A percentile compares a stretch with the other conserved stretches of the same genome.
Conservation (phyloP, 2,113 vertebrate genomes). For the Ctenomys sociabilis region DNA sequence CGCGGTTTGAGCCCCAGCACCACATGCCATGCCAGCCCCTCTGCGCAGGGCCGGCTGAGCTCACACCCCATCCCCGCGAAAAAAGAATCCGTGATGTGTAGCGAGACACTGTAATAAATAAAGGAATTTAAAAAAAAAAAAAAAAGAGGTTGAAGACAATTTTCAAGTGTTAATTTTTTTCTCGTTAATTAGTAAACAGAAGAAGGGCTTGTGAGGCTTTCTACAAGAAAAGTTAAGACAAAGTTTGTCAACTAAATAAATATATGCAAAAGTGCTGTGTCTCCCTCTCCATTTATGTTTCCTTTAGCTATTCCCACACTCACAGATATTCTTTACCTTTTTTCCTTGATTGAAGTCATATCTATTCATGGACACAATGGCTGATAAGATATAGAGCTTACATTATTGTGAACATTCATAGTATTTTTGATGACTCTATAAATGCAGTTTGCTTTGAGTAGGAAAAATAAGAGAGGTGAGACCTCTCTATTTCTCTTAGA, state of each 20-base stretch:
- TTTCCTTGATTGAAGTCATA: slow-evolving; percentile 78
- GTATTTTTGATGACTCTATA: slow-evolving; percentile 39
- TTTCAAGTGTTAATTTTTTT: slow-evolving; percentile 33
- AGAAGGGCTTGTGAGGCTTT: slow-evolving; percentile 27
- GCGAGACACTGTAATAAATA: too few relatives aligned
- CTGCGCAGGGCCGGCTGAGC: too few relatives aligned
- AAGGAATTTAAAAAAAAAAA: too few relatives aligned
- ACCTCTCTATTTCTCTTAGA: slow-evolving; percentile 49
- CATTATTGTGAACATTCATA: neutral
- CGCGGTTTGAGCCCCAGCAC: too few relatives aligned
- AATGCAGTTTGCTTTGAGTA: slow-evolving; percentile 73
- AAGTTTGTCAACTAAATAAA: slow-evolving; percentile 76
- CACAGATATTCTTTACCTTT: slow-evolving; percentile 76
- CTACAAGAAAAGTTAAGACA: slow-evolving; percentile 59
- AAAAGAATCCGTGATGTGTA: too few relatives aligned
- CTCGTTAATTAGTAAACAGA: slow-evolving; percentile 40
- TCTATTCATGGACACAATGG: slow-evolving; percentile 70
- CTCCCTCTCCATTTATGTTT: slow-evolving; percentile 71
- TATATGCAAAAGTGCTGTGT: slow-evolving; percentile 69
- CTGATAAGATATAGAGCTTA: slow-evolving; percentile 71
- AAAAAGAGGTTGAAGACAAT: slow-evolving; percentile 17
- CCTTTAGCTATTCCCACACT: slow-evolving; percentile 77
- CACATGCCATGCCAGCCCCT: too few relatives aligned
- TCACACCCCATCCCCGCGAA: too few relatives aligned
- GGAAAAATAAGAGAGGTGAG: slow-evolving; percentile 67